These are phyloP conservation scores for Tetramorium parvispinum DNA, from an alignment of 1,140 invertebrate species.

Conservation along the genomic window DNA sequence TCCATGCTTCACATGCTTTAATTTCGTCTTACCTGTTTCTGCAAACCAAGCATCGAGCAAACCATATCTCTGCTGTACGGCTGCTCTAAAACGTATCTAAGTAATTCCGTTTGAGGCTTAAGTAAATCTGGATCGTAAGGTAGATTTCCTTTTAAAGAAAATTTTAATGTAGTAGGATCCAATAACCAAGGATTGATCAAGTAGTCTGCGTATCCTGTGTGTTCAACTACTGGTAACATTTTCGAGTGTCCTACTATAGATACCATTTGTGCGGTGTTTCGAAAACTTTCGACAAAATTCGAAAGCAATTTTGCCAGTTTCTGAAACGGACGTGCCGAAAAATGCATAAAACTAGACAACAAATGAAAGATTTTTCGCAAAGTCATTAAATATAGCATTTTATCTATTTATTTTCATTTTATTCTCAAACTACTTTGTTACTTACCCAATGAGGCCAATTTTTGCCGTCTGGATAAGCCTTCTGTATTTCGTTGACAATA, in stretches of 20 bases:
- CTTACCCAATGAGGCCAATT: conserved; percentile 96
- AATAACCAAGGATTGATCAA: conserved; percentile 97
- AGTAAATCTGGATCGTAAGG: conserved; percentile 96
- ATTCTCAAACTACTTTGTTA: conserved; percentile 29
- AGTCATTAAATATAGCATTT: background rate
- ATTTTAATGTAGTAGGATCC: conserved; percentile 94
- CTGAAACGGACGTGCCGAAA: conserved; percentile 83
- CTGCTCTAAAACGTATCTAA: conserved; percentile 97
- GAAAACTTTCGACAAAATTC: conserved; percentile 96
- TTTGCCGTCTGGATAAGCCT: conserved; percentile 93
- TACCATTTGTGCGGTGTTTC: conserved; percentile 97
- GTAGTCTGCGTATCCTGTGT: conserved; percentile 95
- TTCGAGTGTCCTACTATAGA: conserved; percentile 95
- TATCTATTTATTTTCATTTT: background rate
- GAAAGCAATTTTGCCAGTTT: conserved; percentile 94
- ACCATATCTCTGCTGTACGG: conserved; percentile 98
- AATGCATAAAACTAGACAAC: background rate
- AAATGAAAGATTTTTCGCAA: background rate
- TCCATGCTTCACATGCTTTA: background rate
- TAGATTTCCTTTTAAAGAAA: conserved; percentile 95
- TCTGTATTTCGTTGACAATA: conserved; percentile 97
- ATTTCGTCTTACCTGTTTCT: conserved; percentile 90
- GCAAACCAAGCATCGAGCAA: conserved; percentile 96
- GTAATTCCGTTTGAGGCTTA: conserved; percentile 94
- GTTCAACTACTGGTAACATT: conserved; percentile 97